These are phyloP conservation scores for Salminus brasiliensis DNA, from an alignment of 2,113 vertebrate genomes.

Conservation along the genomic window DNA sequence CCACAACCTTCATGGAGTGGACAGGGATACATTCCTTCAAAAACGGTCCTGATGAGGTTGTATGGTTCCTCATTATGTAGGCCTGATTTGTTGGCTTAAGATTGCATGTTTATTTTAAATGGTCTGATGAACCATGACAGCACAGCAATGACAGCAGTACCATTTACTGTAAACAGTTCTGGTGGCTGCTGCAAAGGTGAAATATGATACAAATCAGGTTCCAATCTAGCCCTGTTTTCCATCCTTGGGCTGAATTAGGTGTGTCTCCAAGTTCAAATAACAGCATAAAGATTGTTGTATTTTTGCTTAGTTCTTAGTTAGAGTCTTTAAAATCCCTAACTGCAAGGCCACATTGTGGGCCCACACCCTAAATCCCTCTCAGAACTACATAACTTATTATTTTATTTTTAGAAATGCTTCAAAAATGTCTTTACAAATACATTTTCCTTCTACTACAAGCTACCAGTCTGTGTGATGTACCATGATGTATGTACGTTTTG, in stretches of 20 bases:
- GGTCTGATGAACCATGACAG: background rate
- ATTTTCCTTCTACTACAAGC: no score
- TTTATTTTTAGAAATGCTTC: no score
- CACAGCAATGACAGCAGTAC: background rate
- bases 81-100: background rate
- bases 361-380: no score
- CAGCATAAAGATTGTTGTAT: no score
- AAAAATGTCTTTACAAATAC: no score
- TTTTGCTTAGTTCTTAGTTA: no score
- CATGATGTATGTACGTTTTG: no score
- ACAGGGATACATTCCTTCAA: background rate
- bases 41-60: background rate
- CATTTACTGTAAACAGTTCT: background rate
- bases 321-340: no score
- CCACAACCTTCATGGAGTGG: background rate
- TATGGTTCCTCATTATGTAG: background rate
- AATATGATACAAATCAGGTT: background rate
- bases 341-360: no score
- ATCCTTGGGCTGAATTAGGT: background rate
- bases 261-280: no score
- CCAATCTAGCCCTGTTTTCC: background rate
- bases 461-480: no score
- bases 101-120: background rate
- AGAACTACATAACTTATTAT: no score
- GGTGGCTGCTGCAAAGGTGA: background rate